Base-by-base conservation (phyloP, 2,888 invertebrate species). In the Heliconius ethilla region DNA sequence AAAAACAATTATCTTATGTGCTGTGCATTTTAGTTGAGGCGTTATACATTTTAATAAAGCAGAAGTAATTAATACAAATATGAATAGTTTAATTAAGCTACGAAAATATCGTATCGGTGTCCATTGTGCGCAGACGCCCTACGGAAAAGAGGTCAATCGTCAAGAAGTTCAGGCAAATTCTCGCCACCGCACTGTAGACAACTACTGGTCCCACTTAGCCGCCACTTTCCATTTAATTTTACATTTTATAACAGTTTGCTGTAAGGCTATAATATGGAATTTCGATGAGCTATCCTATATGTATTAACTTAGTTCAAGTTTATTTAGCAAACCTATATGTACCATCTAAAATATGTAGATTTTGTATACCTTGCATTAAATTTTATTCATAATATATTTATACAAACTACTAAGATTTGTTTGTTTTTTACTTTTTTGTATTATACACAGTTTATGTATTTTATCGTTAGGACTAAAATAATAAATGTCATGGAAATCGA, bases 121-220 rank as follows among this genome's bases (percentile, higher is more conserved):
- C 72, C 59, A 72, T 72, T 72, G 59, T 59, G 72, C 33, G 72
- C 72, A 72, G 72, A 72, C 59, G 72, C 72, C 25, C 59, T 59
- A n/a, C n/a, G 33, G n/a, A 59, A 37, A 72, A 33, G 15, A 59
- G 72, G 72, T 72, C 72, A 72, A 59, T 33, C 33, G 59, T 72
- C 72, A 63, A 74, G 74, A 63, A 74, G 74, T 74, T 74, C 27
- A 63, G 63, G 27, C 27, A 63, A 62, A 63, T 74, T 74, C 62
- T 73, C 62, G 59, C 62, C 15, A 73, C 37, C n/a, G 40, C 73
- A 22, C 15, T 45, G 27, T 63, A 37, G 63, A 63, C 25, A 63
- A 63, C 40, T 37, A 25, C 72, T 33, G 33, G 15, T 59, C n/a
- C n/a, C n/a, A 70, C n/a, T 59, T n/a, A 59, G 33, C 22, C 37